A percentile compares a stretch with the other conserved stretches of the same genome.
phyloP scores from a whole-genome alignment of 2,797 vertebrate species.

The Acrossocheilus fasciatus region DNA sequence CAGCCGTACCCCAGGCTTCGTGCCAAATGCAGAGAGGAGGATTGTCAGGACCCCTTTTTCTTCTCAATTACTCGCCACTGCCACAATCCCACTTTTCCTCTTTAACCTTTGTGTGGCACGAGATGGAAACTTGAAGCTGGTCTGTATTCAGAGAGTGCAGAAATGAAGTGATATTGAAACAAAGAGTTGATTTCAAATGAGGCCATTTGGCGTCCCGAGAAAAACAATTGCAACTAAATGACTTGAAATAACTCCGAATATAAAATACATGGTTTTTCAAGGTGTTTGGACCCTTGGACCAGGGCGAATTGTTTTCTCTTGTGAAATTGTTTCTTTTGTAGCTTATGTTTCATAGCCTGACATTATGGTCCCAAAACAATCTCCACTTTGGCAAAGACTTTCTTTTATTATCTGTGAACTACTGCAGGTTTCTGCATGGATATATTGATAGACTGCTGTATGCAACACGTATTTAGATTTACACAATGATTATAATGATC shows the following conservation, averaged over 20 bases:
- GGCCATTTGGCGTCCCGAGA: constrained; percentile 20
- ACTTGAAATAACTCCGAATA: constrained; percentile 23
- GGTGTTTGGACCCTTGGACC: not conserved
- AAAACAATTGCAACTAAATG: constrained; percentile 19
- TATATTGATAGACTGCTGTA: constrained; percentile 26
- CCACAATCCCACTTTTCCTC: constrained; percentile 33
- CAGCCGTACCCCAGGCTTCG: constrained; percentile 22
- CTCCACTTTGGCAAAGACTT: not conserved
- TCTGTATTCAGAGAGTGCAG: constrained; percentile 23
- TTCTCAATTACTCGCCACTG: constrained; percentile 37
- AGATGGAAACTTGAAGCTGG: constrained; percentile 18
- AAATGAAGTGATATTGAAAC: constrained; percentile 43
- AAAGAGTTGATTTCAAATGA: constrained; percentile 31
- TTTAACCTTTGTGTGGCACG: constrained; percentile 21
- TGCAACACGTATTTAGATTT: constrained; percentile 34
- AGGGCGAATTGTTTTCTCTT: constrained; percentile 12
- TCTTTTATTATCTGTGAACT: constrained; percentile 1
- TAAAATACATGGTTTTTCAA: constrained; percentile 1
- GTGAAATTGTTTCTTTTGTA: constrained; percentile 15
- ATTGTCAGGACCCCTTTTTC: constrained; percentile 32
- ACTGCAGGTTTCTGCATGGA: constrained; percentile 30
- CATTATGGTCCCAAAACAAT: constrained; percentile 3
- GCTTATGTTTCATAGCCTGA: constrained; percentile 10
- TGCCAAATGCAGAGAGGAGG: not conserved
- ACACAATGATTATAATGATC: constrained; percentile 48